These are phyloP conservation scores for Ptychochromis oligacanthus DNA, from an alignment of 2,113 vertebrate genomes.

Conservation along the genomic window DNA sequence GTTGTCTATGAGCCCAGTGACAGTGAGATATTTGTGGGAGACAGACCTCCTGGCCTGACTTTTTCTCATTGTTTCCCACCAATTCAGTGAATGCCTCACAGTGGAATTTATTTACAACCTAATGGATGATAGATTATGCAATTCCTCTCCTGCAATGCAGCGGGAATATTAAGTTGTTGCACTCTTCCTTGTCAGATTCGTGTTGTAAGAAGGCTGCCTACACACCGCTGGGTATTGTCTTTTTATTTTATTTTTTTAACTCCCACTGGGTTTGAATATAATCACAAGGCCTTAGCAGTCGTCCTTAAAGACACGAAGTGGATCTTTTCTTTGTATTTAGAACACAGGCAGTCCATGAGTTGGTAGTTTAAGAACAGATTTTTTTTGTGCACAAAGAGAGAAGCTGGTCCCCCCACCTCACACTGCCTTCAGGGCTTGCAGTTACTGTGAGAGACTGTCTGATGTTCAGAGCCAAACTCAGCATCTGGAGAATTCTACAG, in stretches of 20 bases:
- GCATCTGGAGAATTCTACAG: background rate
- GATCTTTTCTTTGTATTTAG: background rate
- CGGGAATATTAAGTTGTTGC: conserved; percentile 41
- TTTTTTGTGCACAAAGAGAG: background rate
- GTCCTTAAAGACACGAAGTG: background rate
- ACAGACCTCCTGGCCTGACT: conserved; percentile 27
- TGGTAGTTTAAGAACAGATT: background rate
- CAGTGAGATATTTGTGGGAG: conserved; percentile 11
- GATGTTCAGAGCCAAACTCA: background rate
- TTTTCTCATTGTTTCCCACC: conserved; percentile 29
- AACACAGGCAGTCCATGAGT: background rate
- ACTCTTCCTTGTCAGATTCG: conserved; percentile 30
- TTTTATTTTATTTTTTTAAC: background rate
- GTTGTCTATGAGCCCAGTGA: background rate
- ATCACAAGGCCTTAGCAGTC: conserved; percentile 7
- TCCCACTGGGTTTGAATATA: background rate
- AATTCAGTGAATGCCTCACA: background rate
- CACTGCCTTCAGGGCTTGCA: background rate
- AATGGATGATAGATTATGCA: conserved; percentile 40
- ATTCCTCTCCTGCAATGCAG: conserved; percentile 27
- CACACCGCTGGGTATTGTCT: background rate
- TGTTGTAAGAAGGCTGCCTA: background rate
- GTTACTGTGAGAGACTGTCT: background rate
- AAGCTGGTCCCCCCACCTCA: background rate
- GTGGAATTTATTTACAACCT: conserved; percentile 34